Percentiles rank a stretch among this genome's conserved stretches.
Evolutionary conservation across 2,888 invertebrate species (phyloP).

Genomic region (Drosophila nr. perissopoda): DNA sequence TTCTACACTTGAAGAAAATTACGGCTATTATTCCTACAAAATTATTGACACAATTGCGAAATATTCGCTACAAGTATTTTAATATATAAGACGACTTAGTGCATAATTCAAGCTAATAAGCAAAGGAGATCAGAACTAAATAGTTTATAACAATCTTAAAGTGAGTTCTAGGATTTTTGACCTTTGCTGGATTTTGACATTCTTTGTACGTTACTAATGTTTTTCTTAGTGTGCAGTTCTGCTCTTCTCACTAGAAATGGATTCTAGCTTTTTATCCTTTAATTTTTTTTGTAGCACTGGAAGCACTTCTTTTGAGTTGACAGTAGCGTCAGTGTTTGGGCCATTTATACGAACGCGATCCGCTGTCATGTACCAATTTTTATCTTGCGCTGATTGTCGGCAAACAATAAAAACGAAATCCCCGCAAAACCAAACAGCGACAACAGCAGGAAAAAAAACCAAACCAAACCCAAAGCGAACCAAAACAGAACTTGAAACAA

Average conservation of each 20-base stretch:
- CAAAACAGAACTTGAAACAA: constrained; percentile 32
- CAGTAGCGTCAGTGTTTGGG: constrained; percentile 80
- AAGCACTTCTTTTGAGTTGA: constrained; percentile 64
- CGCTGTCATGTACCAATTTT: constrained; percentile 83
- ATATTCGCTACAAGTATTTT: not conserved
- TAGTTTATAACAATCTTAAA: not conserved
- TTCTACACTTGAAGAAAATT: constrained; percentile 8
- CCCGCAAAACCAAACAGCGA: constrained; percentile 57
- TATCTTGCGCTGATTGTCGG: constrained; percentile 83
- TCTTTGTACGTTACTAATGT: not conserved
- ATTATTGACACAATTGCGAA: not conserved
- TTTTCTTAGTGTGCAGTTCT: not conserved
- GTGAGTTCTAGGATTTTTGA: not conserved
- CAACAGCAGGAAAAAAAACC: constrained; percentile 34
- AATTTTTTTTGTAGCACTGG: constrained; percentile 25
- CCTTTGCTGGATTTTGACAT: not conserved
- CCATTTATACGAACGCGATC: constrained; percentile 83
- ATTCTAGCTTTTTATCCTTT: constrained; percentile 16
- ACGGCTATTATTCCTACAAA: not conserved
- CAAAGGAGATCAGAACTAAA: not conserved
- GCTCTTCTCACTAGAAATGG: constrained; percentile 23
- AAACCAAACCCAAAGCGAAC: constrained; percentile 22
- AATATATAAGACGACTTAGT: not conserved
- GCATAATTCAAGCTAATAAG: not conserved
- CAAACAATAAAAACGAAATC: constrained; percentile 81